phyloP scores from a whole-genome alignment of 2,113 vertebrate genomes.

The Oplegnathus fasciatus region DNA sequence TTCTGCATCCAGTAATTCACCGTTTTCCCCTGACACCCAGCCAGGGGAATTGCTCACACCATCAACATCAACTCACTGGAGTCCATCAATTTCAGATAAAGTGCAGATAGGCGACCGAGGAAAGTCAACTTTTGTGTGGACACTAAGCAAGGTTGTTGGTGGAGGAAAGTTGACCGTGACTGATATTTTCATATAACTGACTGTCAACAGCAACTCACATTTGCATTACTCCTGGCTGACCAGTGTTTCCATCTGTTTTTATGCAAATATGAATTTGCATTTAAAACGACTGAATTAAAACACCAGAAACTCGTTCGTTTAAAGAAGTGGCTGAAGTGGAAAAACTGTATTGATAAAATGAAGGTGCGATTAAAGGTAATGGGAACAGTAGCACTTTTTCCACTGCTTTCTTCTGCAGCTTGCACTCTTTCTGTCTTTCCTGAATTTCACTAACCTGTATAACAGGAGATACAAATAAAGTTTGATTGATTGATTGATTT shows the following conservation, averaged over 20 bases:
- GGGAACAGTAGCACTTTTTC: background rate
- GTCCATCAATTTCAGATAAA: slow-evolving; percentile 41
- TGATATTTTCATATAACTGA: background rate
- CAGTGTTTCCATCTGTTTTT: slow-evolving; percentile 1
- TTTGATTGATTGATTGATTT: background rate
- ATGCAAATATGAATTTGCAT: slow-evolving; percentile 1
- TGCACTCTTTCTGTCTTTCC: background rate
- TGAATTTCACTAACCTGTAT: background rate
- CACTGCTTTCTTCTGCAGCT: background rate
- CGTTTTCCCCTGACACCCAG: slow-evolving; percentile 19
- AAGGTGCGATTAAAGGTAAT: background rate
- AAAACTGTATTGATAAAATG: background rate
- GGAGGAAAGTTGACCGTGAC: background rate
- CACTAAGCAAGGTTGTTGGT: background rate
- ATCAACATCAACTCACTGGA: slow-evolving; percentile 36
- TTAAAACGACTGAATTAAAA: background rate
- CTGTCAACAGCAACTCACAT: background rate
- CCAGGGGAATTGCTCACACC: slow-evolving; percentile 28
- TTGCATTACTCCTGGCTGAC: slow-evolving; percentile 21
- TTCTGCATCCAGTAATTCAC: slow-evolving; percentile 53
- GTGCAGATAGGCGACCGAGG: background rate
- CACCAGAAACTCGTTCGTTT: background rate
- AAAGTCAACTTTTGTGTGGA: background rate
- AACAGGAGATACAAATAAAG: background rate
- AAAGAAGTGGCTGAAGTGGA: background rate